phyloP scores from a whole-genome alignment of 2,888 invertebrate species.

The Tinea trinotella region DNA sequence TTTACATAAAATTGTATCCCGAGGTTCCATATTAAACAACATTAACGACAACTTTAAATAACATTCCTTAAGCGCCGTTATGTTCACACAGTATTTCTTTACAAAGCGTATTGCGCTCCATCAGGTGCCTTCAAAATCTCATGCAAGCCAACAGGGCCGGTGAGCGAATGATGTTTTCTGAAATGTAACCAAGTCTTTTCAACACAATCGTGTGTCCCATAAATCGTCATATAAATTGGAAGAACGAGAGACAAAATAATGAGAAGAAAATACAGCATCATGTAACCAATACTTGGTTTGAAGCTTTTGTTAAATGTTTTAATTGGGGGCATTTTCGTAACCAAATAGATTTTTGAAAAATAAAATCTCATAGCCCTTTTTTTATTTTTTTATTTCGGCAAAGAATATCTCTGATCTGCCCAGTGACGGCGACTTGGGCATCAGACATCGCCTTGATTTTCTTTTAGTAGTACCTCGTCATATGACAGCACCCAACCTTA shows the following conservation, averaged over 20 bases:
- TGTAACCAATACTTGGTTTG: slow-evolving; percentile 28
- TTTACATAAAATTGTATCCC: too few relatives aligned
- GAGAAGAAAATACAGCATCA: slow-evolving; percentile 36
- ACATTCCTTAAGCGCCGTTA: too few relatives aligned
- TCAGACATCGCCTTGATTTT: too few relatives aligned
- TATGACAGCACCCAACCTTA: too few relatives aligned
- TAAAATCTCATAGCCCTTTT: not conserved
- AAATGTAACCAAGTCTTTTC: slow-evolving; percentile 18
- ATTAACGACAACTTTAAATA: too few relatives aligned
- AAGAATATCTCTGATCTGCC: too few relatives aligned
- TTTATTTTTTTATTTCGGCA: too few relatives aligned
- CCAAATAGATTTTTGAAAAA: slow-evolving; percentile 5
- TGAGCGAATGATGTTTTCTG: not conserved
- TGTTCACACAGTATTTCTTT: not conserved
- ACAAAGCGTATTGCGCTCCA: not conserved
- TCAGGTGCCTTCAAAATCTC: not conserved
- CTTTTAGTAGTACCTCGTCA: too few relatives aligned
- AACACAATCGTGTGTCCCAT: slow-evolving; percentile 16
- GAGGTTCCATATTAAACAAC: too few relatives aligned
- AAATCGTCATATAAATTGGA: slow-evolving; percentile 38
- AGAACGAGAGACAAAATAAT: slow-evolving; percentile 39
- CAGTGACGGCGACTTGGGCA: too few relatives aligned
- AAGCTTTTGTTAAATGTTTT: slow-evolving; percentile 21
- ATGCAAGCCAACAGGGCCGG: not conserved
- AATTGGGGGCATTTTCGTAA: slow-evolving; percentile 23